Evolutionary conservation across 2,113 vertebrate species (phyloP).

Genomic region (Otus sunia): DNA sequence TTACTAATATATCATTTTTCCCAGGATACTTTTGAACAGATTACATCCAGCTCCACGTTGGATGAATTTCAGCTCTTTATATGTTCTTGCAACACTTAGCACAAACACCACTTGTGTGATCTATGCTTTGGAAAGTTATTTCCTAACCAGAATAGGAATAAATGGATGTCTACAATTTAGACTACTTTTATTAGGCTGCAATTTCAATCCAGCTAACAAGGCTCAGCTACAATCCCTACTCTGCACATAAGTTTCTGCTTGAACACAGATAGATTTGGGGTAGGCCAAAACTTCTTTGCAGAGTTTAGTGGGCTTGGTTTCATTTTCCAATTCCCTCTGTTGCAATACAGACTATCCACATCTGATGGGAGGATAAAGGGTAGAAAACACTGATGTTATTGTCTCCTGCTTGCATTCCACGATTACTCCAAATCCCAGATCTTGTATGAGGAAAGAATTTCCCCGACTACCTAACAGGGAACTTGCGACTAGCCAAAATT

Average conservation of each 20-base stretch:
- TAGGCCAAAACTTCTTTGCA: not conserved
- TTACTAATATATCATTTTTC: not conserved
- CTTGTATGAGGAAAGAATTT: not conserved
- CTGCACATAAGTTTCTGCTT: not conserved
- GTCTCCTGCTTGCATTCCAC: not conserved
- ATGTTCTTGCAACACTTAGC: not conserved
- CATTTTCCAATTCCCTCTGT: not conserved
- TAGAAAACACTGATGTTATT: not conserved
- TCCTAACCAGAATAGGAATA: not conserved
- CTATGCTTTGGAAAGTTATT: not conserved
- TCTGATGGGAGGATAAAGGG: not conserved
- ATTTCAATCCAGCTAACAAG: not conserved
- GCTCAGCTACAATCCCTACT: not conserved
- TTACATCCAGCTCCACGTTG: not conserved
- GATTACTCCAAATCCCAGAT: not conserved
- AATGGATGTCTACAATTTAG: not conserved
- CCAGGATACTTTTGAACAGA: not conserved
- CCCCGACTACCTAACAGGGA: not conserved
- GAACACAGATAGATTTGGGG: not conserved
- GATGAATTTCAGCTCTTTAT: not conserved
- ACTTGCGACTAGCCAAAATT: not conserved
- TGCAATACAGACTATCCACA: not conserved
- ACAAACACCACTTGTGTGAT: not conserved
- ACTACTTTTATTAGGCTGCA: not conserved
- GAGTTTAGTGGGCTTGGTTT: not conserved